A percentile compares a stretch with the other conserved stretches of the same genome.
Evolutionary conservation across 2,797 vertebrate species (phyloP).

Genomic region (Iguana delicatissima): DNA sequence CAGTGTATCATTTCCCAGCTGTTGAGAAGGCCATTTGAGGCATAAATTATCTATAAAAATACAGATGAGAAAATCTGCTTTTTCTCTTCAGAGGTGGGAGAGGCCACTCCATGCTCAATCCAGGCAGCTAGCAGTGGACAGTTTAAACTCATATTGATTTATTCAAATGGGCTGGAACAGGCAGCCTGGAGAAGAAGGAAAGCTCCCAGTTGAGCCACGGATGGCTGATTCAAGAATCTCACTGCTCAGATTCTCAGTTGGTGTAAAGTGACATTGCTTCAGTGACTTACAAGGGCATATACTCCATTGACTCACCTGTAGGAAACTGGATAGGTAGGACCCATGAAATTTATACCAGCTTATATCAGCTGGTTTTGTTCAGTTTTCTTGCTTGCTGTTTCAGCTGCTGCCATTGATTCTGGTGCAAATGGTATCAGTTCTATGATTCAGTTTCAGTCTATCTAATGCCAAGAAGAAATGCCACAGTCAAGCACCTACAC

Average conservation of each 20-base stretch:
- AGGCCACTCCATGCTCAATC: slow-evolving; percentile 71
- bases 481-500: background rate
- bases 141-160: slow-evolving; percentile 47
- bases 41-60: slow-evolving; percentile 83
- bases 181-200: background rate
- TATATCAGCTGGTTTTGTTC: background rate
- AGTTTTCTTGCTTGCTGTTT: slow-evolving; percentile 2
- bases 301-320: background rate
- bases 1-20: slow-evolving; percentile 79
- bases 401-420: background rate
- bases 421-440: background rate
- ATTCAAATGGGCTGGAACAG: slow-evolving; percentile 22
- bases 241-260: background rate
- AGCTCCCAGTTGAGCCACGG: background rate
- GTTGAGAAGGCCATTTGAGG: slow-evolving; percentile 78
- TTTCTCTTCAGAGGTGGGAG: slow-evolving; percentile 73
- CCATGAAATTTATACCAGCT: slow-evolving; percentile 7
- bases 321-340: background rate
- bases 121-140: slow-evolving; percentile 54
- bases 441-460: background rate
- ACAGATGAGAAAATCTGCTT: slow-evolving; percentile 77
- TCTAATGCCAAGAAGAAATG: slow-evolving; percentile 6
- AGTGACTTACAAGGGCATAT: background rate
- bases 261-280: background rate
- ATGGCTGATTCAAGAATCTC: background rate